Evolutionary conservation across 2,888 invertebrate genomes (phyloP), one percentile per base, ranked within the genome.

Genomic region (Lepetodrilus schrolli): DNA sequence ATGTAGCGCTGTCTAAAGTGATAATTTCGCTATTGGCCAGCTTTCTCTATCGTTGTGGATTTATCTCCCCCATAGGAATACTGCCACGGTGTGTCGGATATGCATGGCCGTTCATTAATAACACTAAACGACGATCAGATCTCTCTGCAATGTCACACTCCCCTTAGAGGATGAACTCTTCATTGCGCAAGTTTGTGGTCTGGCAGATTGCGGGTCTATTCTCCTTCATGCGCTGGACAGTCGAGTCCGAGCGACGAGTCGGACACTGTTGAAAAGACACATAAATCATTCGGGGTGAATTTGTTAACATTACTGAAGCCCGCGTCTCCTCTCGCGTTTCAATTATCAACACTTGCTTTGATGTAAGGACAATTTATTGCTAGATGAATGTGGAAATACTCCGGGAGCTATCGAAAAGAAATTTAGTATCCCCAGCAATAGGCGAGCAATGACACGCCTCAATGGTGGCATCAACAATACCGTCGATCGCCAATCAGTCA

Each of bases 331-430:
- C 7, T 8, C 17, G 58, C 13, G 58, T 30, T 8, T 23, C 17
- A 48, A 58, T 30, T 58, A 13, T 58, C 58, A 58, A 58, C 58
- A 58, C 58, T 34, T 58, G 58, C 58, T 58, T 58, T 58, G 58
- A 58, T 58, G 17, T 23, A 17, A 30, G n/a, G 58, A 58, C 13
- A 58, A 58, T 58, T 58, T 58, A 58, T 58, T 58, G 58, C 58
- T n/a, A 17, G 26, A 7, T 30, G 26, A 43, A 30, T 17, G 58
- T 13, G 34, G 17, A 26, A 13, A 23, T 17, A 34, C 58, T 58
- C 30, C 30, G 26, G 17, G 13, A 58, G n/a, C 58, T 58, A 58
- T 58, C 58, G 58, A 58, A 58, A 58, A 58, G 58, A 58, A 58
- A 58, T 58, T 58, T 58, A 58, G 34, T 26, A 30, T 10, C 30